Evolutionary conservation across 2,113 vertebrate genomes (phyloP).

Genomic region (Poeciliopsis prolifica): DNA sequence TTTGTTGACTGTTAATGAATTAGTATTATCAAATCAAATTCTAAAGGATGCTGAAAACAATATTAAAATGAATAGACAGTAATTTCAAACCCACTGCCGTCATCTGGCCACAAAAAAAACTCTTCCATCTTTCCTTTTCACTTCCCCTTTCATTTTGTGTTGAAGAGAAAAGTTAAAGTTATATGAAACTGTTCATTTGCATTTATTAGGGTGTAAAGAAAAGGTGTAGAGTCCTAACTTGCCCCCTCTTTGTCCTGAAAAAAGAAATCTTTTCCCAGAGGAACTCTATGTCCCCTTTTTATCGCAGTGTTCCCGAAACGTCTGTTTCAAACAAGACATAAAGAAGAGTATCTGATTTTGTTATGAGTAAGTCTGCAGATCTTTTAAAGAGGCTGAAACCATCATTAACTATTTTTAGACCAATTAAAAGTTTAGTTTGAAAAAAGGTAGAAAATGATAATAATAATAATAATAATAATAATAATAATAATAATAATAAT

Average conservation of each 20-base stretch:
- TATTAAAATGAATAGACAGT: background rate
- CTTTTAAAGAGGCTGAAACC: slow-evolving; percentile 23
- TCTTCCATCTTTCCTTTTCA: slow-evolving; percentile 5
- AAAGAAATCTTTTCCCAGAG: slow-evolving; percentile 33
- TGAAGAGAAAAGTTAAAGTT: slow-evolving; percentile 15
- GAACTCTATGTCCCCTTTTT: background rate
- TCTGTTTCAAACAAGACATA: slow-evolving; percentile 51
- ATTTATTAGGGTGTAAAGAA: slow-evolving; percentile 9
- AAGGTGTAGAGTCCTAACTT: slow-evolving; percentile 30
- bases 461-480: too few species aligned
- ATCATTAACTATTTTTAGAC: too few species aligned
- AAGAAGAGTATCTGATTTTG: slow-evolving; percentile 47
- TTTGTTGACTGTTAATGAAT: too few species aligned
- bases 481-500: too few species aligned
- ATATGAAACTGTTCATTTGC: slow-evolving; percentile 22
- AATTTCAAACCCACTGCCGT: background rate
- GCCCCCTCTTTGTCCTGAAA: slow-evolving; percentile 10
- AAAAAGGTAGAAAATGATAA: too few species aligned
- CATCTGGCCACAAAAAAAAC: background rate
- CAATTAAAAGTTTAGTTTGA: too few species aligned
- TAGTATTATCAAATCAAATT: background rate
- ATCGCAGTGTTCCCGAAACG: slow-evolving; percentile 19
- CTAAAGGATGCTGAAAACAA: background rate
- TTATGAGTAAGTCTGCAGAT: slow-evolving; percentile 15
- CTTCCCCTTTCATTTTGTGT: background rate